Evolutionary conservation across 2,113 vertebrate species (phyloP).

Genomic region (Natator depressus): DNA sequence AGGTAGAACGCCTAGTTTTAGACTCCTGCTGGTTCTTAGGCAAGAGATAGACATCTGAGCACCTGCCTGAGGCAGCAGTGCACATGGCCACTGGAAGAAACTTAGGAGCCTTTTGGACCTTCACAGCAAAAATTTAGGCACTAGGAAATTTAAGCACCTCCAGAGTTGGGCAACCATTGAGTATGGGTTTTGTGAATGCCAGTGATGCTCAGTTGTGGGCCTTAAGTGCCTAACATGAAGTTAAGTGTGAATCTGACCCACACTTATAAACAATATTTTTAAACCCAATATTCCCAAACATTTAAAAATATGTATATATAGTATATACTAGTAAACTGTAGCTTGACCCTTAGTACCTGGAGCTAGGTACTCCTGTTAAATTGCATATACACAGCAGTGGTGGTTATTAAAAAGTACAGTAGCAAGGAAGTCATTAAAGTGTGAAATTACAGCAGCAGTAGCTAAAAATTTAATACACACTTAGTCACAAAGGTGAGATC

Average conservation of each 20-base stretch:
- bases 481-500: conserved; percentile 23
- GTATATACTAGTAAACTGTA: neutral
- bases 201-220: neutral
- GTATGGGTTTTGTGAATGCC: neutral
- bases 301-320: neutral
- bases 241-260: neutral
- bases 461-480: neutral
- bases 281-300: neutral
- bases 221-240: neutral
- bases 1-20: neutral
- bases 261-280: neutral
- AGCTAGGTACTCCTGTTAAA: neutral
- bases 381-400: neutral
- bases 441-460: conserved; percentile 21
- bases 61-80: no score
- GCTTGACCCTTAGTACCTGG: neutral
- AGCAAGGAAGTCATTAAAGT: conserved; percentile 24
- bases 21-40: neutral
- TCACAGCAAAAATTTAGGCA: neutral
- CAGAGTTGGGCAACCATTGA: neutral
- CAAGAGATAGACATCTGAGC: neutral
- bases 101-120: neutral
- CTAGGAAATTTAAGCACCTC: neutral
- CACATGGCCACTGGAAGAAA: neutral
- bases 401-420: conserved; percentile 7